Base-by-base conservation (phyloP, 1,140 invertebrate species). In the Rhagoletis pomonella region DNA sequence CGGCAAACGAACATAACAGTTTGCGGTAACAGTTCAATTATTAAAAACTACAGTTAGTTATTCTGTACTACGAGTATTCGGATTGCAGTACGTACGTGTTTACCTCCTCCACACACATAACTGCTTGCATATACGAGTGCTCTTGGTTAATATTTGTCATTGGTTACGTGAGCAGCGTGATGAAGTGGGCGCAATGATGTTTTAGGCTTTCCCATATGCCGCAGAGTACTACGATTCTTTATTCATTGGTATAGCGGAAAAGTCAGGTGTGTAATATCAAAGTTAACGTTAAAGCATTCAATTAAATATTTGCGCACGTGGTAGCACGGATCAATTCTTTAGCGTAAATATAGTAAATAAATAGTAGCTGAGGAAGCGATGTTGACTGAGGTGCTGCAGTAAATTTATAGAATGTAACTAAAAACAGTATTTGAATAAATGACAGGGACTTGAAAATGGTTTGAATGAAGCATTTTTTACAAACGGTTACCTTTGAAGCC, bases 1-100 rank as follows among this genome's bases (percentile, higher is more conserved):
- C 67, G 42, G 4, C 69, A 50, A 77, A 77, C 39, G 69, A n/a
- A 77, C 69, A 17, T 77, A 77, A 77, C 47, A 77, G 47, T 81
- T 81, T 81, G 73, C 73, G 73, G 73, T 55, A 81, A 81, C 73
- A 58, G 44, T n/a, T 81, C 73, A 81, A 81, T 81, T 81, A 81
- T 81, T 81, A 81, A 81, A 81, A 81, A 81, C 73, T 81, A n/a
- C 73, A 19, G 73, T 55, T 81, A 29, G 73, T 55, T 81, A n/a
- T 81, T 14, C 17, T 19, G 50, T 7, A 47, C 14, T 17, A 50
- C 14, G 69, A 77, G 17, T 50, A 77, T 77, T 39, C 4, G 29
- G 6, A n/a, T 64, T 64, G n/a, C 5, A 19, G 73, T 77, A 44
- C 10, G 19, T 44, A 2, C 9, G 14, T 17, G 47, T 10, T n/a